Conservation (phyloP, 2,113 vertebrate genomes). For the Colossoma macropomum region DNA sequence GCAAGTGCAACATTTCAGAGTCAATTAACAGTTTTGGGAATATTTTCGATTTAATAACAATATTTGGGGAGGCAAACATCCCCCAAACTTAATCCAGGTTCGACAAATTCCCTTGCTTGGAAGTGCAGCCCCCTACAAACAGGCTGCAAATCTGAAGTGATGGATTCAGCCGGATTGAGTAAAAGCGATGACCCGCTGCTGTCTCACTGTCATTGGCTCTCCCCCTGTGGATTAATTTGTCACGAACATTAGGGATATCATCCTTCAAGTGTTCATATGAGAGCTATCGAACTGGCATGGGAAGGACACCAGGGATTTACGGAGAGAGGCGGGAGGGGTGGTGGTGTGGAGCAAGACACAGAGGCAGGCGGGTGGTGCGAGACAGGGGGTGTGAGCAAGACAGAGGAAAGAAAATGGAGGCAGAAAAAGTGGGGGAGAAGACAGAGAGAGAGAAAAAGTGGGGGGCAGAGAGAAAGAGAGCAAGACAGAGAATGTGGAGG, state of each 20-base stretch:
- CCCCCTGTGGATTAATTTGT: constrained; percentile 81
- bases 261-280: constrained; percentile 78
- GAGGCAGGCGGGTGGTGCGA: background rate
- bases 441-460: no score
- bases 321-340: constrained; percentile 33
- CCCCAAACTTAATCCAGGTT: constrained; percentile 57
- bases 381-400: background rate
- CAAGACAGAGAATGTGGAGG: no score
- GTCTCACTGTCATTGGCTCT: constrained; percentile 77
- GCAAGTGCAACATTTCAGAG: constrained; percentile 46
- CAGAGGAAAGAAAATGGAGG: no score
- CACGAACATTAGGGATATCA: constrained; percentile 82
- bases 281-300: constrained; percentile 79
- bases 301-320: constrained; percentile 78
- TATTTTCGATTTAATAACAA: constrained; percentile 29
- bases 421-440: constrained; percentile 65
- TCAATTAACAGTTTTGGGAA: constrained; percentile 56
- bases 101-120: constrained; percentile 67
- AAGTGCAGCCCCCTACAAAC: constrained; percentile 66
- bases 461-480: background rate
- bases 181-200: constrained; percentile 78
- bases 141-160: constrained; percentile 78
- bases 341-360: background rate
- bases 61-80: constrained; percentile 46
- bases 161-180: constrained; percentile 76